Evolutionary conservation across 92 coral and sea anemone species (phyloP).

Genomic region (Montipora capitata): DNA sequence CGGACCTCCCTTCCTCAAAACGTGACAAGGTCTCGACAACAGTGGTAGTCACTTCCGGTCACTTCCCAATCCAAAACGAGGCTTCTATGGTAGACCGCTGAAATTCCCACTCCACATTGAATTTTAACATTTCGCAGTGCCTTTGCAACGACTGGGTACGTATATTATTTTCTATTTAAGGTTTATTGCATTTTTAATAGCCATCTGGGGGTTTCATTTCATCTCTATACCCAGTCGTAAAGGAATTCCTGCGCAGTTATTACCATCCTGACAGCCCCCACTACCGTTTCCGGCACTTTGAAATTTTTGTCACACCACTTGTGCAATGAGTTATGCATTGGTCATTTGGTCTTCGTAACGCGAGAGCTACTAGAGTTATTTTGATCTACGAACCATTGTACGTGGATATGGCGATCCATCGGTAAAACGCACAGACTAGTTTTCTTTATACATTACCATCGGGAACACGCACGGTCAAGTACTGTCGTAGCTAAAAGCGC

Average conservation of each 20-base stretch:
- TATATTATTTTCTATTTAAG: background rate
- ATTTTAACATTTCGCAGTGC: too few relatives aligned
- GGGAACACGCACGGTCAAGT: too few relatives aligned
- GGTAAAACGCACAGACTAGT: too few relatives aligned
- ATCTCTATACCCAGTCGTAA: slow-evolving; percentile 8
- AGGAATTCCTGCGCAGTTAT: slow-evolving; percentile 45
- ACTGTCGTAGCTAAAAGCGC: background rate
- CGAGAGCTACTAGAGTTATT: background rate
- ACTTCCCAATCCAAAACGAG: slow-evolving; percentile 23
- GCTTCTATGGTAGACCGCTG: slow-evolving; percentile 9
- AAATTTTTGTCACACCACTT: slow-evolving; percentile 37
- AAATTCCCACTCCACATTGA: background rate
- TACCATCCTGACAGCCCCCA: background rate
- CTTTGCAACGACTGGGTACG: background rate
- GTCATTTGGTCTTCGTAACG: background rate
- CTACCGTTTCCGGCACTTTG: slow-evolving; percentile 15
- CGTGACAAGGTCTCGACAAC: background rate
- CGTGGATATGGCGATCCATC: too few relatives aligned
- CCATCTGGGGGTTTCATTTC: background rate
- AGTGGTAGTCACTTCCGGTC: background rate
- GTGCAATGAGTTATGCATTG: background rate
- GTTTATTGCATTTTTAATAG: background rate
- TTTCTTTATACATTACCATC: too few relatives aligned
- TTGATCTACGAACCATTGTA: background rate
- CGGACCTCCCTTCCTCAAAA: slow-evolving; percentile 1